Percentiles rank a stretch among this genome's conserved stretches.
Conservation (phyloP, 2,113 vertebrate species). For the Chionomys nivalis region DNA sequence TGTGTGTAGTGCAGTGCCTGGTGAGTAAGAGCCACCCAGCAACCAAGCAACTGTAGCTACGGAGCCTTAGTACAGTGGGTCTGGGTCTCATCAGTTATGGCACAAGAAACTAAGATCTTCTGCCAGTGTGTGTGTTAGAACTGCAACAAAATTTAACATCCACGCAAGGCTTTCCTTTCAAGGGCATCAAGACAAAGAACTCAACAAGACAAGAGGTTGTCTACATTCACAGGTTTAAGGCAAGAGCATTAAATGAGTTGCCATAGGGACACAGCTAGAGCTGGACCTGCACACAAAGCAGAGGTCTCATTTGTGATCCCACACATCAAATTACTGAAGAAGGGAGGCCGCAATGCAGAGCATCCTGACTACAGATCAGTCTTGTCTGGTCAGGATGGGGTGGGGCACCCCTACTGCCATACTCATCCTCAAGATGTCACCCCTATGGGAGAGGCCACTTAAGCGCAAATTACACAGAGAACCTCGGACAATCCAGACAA, state of each 20-base stretch:
- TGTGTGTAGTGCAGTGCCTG: not conserved
- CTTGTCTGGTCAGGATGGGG: not conserved
- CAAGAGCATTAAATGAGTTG: not conserved
- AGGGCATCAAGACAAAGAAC: constrained; percentile 40
- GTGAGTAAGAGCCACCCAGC: not conserved
- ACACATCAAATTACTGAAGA: constrained; percentile 4
- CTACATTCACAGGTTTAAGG: constrained; percentile 52
- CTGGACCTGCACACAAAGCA: not conserved
- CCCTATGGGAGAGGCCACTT: not conserved
- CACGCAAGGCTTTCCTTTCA: not conserved
- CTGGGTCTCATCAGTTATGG: not conserved
- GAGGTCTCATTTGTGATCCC: constrained; percentile 29
- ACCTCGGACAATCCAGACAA: constrained; percentile 25
- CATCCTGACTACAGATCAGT: not conserved
- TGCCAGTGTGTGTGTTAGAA: not conserved
- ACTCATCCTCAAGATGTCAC: not conserved
- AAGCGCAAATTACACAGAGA: not conserved
- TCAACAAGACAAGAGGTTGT: not conserved
- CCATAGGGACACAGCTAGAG: not conserved
- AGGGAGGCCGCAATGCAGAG: not conserved
- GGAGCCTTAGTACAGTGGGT: not conserved
- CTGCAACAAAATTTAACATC: not conserved
- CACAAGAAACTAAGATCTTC: constrained; percentile 21
- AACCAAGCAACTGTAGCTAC: not conserved
- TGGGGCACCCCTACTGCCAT: not conserved